phyloP scores from a whole-genome alignment of 2,888 invertebrate genomes.

The Melanophora roralis region DNA sequence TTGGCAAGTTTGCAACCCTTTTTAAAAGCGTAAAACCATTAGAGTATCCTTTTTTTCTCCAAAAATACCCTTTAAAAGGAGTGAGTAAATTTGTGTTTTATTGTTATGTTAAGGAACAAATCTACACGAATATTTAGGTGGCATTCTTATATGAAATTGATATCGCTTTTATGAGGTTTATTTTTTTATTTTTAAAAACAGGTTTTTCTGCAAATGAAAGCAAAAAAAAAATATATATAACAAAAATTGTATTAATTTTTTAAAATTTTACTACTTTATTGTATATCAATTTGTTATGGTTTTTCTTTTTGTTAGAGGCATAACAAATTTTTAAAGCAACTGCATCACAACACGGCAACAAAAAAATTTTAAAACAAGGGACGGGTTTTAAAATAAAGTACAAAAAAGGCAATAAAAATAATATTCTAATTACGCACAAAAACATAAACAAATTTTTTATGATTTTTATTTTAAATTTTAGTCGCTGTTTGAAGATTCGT shows the following conservation, averaged over 20 bases:
- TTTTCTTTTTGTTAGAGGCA: slow-evolving; percentile 11
- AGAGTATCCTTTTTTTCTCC: background rate
- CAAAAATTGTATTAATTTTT: slow-evolving; percentile 43
- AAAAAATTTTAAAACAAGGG: too few species aligned
- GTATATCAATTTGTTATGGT: slow-evolving; percentile 57
- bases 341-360: too few species aligned
- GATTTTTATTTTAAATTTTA: too few species aligned
- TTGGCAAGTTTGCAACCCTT: slow-evolving; percentile 21
- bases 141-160: slow-evolving; percentile 55
- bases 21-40: slow-evolving; percentile 37
- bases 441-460: too few species aligned
- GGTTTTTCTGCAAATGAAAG: slow-evolving; percentile 14
- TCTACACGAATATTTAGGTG: slow-evolving; percentile 30
- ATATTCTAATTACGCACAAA: too few species aligned
- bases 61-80: slow-evolving; percentile 16
- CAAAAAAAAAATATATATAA: background rate
- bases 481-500: too few species aligned
- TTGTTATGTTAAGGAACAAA: slow-evolving; percentile 6
- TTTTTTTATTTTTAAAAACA: slow-evolving; percentile 16
- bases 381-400: background rate
- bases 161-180: slow-evolving; percentile 53
- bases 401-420: too few species aligned
- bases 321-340: too few species aligned
- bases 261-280: slow-evolving; percentile 56
- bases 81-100: slow-evolving; percentile 46